These are phyloP conservation scores for Agrilus planipennis DNA, from an alignment of 1,140 invertebrate species.

Conservation along the genomic window DNA sequence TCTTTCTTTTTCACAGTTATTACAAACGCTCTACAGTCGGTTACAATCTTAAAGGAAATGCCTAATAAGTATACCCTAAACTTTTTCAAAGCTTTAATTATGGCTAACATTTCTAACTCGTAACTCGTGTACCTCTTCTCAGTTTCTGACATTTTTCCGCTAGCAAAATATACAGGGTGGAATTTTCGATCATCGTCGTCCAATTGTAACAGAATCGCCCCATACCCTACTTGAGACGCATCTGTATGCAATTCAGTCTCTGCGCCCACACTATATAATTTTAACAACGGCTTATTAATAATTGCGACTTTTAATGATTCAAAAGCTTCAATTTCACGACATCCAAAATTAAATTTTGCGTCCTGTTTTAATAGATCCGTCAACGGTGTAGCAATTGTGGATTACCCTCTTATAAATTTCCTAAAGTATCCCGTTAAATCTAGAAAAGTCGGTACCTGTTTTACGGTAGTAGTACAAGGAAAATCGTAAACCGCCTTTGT, in stretches of 20 bases:
- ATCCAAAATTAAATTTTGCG: slow-evolving; percentile 15
- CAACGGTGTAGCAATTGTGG: slow-evolving; percentile 19
- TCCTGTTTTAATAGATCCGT: slow-evolving; percentile 23
- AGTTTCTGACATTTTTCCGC: slow-evolving; percentile 20
- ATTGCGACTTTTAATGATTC: slow-evolving; percentile 1
- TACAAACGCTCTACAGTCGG: slow-evolving; percentile 20
- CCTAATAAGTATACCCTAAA: slow-evolving; percentile 37
- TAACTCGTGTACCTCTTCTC: slow-evolving; percentile 34
- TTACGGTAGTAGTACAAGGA: not conserved
- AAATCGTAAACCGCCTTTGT: too few species aligned
- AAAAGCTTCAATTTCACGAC: slow-evolving; percentile 8
- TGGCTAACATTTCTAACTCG: slow-evolving; percentile 36
- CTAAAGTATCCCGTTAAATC: slow-evolving; percentile 19
- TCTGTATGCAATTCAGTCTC: slow-evolving; percentile 25
- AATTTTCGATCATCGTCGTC: slow-evolving; percentile 16
- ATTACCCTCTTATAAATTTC: slow-evolving; percentile 26
- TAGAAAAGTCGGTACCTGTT: slow-evolving; percentile 4
- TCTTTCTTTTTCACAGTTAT: slow-evolving; percentile 27
- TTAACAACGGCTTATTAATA: slow-evolving; percentile 20
- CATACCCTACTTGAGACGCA: slow-evolving; percentile 18
- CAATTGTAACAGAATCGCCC: slow-evolving; percentile 26
- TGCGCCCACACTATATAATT: slow-evolving; percentile 25
- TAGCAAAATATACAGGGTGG: slow-evolving; percentile 34
- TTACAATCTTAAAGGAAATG: slow-evolving; percentile 39
- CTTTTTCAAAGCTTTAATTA: slow-evolving; percentile 35